These are phyloP conservation scores for Agapornis roseicollis DNA, from an alignment of 2,113 vertebrate species.

Conservation along the genomic window DNA sequence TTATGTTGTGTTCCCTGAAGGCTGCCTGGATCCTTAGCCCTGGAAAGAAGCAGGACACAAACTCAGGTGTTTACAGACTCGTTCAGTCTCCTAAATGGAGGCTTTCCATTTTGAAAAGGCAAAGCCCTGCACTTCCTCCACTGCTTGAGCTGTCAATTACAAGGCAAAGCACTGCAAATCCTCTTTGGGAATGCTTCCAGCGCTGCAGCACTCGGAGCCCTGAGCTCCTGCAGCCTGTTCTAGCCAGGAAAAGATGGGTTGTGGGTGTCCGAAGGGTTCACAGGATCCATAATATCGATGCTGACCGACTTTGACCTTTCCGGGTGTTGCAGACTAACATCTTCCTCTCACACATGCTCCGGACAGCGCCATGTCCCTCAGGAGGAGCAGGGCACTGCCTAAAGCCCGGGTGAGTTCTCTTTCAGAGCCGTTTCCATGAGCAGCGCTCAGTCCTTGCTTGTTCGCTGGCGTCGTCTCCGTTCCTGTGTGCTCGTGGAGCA, in stretches of 20 bases:
- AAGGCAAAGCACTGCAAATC: neutral
- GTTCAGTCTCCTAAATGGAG: neutral
- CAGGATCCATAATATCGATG: fast-evolving
- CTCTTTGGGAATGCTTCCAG: neutral
- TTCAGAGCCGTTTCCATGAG: fast-evolving
- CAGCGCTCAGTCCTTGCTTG: neutral
- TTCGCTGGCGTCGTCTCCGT: neutral
- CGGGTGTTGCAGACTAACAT: fast-evolving
- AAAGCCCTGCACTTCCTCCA: neutral
- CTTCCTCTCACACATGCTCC: neutral
- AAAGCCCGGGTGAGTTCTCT: too few relatives aligned
- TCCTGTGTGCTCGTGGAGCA: neutral
- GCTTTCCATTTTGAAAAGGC: neutral
- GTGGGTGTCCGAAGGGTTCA: fast-evolving
- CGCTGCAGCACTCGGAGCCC: neutral
- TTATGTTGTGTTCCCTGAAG: fast-evolving
- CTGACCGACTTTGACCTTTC: fast-evolving
- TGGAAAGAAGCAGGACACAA: neutral
- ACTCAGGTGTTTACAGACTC: neutral
- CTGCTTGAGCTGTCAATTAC: neutral
- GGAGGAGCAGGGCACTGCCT: neutral
- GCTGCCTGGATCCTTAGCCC: neutral
- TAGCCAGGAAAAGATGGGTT: neutral
- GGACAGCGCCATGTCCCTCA: fast-evolving
- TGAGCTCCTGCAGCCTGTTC: neutral